These are phyloP conservation scores for Temnothorax unifasciatus DNA, from an alignment of 2,888 invertebrate species.

Conservation along the genomic window DNA sequence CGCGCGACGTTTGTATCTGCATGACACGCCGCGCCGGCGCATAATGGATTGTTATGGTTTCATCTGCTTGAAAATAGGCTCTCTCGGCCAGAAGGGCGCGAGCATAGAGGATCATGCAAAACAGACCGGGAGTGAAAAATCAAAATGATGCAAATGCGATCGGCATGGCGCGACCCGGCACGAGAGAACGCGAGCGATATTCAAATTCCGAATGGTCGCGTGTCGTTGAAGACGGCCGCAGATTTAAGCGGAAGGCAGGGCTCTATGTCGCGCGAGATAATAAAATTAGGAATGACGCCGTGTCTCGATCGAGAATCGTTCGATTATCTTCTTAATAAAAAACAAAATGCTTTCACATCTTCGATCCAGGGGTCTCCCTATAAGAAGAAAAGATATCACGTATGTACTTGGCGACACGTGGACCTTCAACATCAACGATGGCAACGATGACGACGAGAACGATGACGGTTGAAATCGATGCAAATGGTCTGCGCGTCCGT, in stretches of 20 bases:
- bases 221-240: conserved; percentile 43
- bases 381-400: not conserved
- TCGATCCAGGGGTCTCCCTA: not conserved
- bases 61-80: conserved; percentile 31
- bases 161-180: conserved; percentile 22
- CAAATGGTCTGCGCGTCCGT: conserved; percentile 53
- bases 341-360: conserved; percentile 30
- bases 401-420: conserved; percentile 30
- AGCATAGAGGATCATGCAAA: conserved; percentile 36
- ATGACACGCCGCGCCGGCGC: not conserved
- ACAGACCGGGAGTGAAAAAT: conserved; percentile 46
- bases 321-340: conserved; percentile 48
- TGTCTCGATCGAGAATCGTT: conserved; percentile 22
- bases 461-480: conserved; percentile 51
- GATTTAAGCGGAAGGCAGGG: conserved; percentile 45
- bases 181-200: conserved; percentile 40
- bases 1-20: not conserved
- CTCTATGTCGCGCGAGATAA: conserved; percentile 49
- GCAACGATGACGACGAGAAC: conserved; percentile 8
- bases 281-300: conserved; percentile 43
- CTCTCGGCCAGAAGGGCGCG: conserved; percentile 1
- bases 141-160: conserved; percentile 55
- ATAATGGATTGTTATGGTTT: conserved; percentile 50
- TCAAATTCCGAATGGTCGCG: conserved; percentile 54
- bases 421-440: conserved; percentile 16